A percentile compares a stretch with the other conserved stretches of the same genome.
These are phyloP conservation scores for Halichondria panicea DNA, from an alignment of 37 sponge, comb jelly and placozoan genomes.

Conservation along the genomic window DNA sequence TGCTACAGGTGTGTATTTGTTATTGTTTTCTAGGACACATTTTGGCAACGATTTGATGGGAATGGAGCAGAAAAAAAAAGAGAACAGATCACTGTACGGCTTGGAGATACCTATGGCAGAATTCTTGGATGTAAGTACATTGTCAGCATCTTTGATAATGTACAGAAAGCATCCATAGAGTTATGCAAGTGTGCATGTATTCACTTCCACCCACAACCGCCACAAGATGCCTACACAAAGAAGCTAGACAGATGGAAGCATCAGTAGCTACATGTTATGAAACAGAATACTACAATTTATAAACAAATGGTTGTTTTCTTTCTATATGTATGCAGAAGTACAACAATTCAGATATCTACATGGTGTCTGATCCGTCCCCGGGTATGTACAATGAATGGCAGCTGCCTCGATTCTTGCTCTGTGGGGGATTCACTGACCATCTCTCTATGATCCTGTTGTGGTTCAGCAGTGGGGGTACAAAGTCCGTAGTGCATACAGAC, in stretches of 20 bases:
- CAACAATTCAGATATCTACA: conserved; percentile 43
- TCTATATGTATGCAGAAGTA: conserved; percentile 53
- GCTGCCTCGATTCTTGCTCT: conserved; percentile 50
- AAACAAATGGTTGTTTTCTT: no score
- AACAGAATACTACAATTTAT: no score
- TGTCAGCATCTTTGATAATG: background rate
- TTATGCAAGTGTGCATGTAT: no score
- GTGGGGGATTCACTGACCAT: conserved; percentile 67
- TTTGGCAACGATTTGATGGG: conserved; percentile 58
- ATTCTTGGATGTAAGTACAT: conserved; percentile 50
- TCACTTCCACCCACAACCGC: background rate
- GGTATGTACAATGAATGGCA: conserved; percentile 55
- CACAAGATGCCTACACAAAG: no score
- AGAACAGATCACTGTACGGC: conserved; percentile 41
- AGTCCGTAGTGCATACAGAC: conserved; percentile 76
- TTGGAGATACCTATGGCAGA: conserved; percentile 28
- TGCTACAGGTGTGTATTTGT: background rate
- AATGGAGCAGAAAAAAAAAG: conserved; percentile 72
- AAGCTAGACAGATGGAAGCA: no score
- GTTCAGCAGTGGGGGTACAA: conserved; percentile 90
- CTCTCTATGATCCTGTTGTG: conserved; percentile 39
- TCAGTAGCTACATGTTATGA: no score
- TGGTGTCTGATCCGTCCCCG: conserved; percentile 44
- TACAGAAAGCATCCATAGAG: background rate
- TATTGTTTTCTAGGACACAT: conserved; percentile 25